Evolutionary conservation across 2,113 vertebrate species (phyloP), one percentile per base, ranked within the genome.

Genomic region (Globicephala melas): DNA sequence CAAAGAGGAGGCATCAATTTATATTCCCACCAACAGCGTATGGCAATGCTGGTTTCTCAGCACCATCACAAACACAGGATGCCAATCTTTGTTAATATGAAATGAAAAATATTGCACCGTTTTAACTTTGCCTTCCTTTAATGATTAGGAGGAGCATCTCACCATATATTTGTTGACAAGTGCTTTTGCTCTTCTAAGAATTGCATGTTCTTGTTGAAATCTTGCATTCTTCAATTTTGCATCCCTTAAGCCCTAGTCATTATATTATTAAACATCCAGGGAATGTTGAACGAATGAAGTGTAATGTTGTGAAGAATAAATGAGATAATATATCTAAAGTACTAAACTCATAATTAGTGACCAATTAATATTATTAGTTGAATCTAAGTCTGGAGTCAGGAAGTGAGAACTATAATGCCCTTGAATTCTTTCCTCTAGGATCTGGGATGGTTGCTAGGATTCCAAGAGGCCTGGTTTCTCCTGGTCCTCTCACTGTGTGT

Each of bases 231-330:
- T 95, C 58, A 84, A 17, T 47, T 85, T 79, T 89, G 21, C 8
- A 89, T 41, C 47, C 20, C 31, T 83, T 90, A 87, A 88, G 25
- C 7, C 6, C 21, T 76, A 23, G 60, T 36, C 41, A 85, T 93
- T 95, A 62, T 60, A 85, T 93, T 95, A 67, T 60, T 81, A 85
- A 97, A 26, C 28, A 80, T 25, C 50, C 31, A 58, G 55, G 47
- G 55, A 84, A 90, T 71, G 31, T 77, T 81, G 67, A 79, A 67
- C 73, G 62, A 90, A 63, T 60, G 28, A 85, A 81, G 17, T 86
- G 21, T 60, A 92, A 85, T 62, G 11, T 73, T 85, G 65, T 80
- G 58, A 89, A 89, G 31, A 94, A 94, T 77, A 86, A 91, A 71
- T 73, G 62, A 89, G 68, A 88, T 82, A 60, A 60, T 44, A 18